phyloP scores from a whole-genome alignment of 1,140 invertebrate species.

The Drosophila nannoptera region DNA sequence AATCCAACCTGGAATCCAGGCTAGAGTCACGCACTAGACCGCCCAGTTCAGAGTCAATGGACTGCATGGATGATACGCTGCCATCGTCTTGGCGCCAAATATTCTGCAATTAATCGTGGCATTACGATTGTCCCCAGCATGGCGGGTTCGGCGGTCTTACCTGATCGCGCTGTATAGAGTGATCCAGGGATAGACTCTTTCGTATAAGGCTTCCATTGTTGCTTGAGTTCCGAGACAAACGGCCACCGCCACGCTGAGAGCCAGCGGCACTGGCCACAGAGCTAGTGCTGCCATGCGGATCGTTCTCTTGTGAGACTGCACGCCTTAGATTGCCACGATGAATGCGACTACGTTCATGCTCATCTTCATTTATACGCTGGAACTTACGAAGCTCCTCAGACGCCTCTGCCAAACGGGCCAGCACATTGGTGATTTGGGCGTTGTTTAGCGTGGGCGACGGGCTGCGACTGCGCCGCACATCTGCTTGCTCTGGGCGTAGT shows the following conservation, averaged over 20 bases:
- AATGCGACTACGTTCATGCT: constrained; percentile 79
- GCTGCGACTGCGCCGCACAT: constrained; percentile 67
- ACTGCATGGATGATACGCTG: constrained; percentile 89
- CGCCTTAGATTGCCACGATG: constrained; percentile 78
- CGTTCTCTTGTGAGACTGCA: constrained; percentile 80
- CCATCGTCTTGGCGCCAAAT: constrained; percentile 88
- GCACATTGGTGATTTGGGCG: constrained; percentile 68
- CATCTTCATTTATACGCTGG: constrained; percentile 80
- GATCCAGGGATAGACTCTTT: constrained; percentile 88
- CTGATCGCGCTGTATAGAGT: constrained; percentile 81
- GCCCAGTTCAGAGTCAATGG: constrained; percentile 83
- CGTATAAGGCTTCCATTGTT: constrained; percentile 83
- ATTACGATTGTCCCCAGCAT: too few species aligned
- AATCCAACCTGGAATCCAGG: constrained; percentile 79
- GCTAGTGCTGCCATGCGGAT: constrained; percentile 72
- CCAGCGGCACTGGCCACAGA: constrained; percentile 68
- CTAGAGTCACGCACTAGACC: constrained; percentile 78
- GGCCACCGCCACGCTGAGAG: constrained; percentile 70
- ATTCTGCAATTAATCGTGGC: constrained; percentile 60
- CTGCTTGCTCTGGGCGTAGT: constrained; percentile 69
- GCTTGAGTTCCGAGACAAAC: constrained; percentile 75
- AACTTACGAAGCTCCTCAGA: constrained; percentile 80
- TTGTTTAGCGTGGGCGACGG: constrained; percentile 74
- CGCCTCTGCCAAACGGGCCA: constrained; percentile 80
- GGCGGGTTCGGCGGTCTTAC: constrained; percentile 17